phyloP scores from a whole-genome alignment of 2,797 vertebrate genomes.

The Triplophysa yarkandensis region DNA sequence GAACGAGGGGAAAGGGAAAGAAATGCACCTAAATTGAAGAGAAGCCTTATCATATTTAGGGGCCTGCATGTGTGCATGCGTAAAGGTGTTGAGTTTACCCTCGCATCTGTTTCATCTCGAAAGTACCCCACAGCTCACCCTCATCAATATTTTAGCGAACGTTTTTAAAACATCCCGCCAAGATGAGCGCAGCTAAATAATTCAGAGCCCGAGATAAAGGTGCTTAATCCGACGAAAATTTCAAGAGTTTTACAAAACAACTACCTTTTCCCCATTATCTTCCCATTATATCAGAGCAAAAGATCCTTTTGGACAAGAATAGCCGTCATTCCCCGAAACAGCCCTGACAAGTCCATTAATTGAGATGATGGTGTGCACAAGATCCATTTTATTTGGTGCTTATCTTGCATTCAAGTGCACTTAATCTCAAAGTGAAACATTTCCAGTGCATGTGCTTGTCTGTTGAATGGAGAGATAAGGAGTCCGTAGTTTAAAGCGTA shows the following conservation, averaged over 20 bases:
- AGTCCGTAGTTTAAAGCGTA: slow-evolving; percentile 11
- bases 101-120: slow-evolving; percentile 61
- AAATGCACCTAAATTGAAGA: slow-evolving; percentile 64
- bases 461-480: slow-evolving; percentile 52
- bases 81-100: slow-evolving; percentile 61
- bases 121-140: slow-evolving; percentile 72
- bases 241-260: slow-evolving; percentile 53
- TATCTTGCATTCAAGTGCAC: slow-evolving; percentile 47
- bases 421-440: slow-evolving; percentile 51
- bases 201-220: slow-evolving; percentile 67
- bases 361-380: slow-evolving; percentile 37
- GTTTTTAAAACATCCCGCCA: slow-evolving; percentile 77
- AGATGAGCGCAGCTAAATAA: slow-evolving; percentile 75
- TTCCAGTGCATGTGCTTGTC: slow-evolving; percentile 30
- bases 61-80: slow-evolving; percentile 23
- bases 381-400: slow-evolving; percentile 48
- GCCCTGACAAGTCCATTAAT: slow-evolving; percentile 46
- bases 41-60: slow-evolving; percentile 69
- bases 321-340: slow-evolving; percentile 9
- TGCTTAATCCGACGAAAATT: slow-evolving; percentile 36
- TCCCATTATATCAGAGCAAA: slow-evolving; percentile 45
- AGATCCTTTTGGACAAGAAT: slow-evolving; percentile 40
- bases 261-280: slow-evolving; percentile 52
- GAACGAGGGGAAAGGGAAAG: slow-evolving; percentile 63
- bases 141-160: slow-evolving; percentile 82